These are phyloP conservation scores for Athalia cordata DNA, from an alignment of 2,888 invertebrate species.

Conservation along the genomic window DNA sequence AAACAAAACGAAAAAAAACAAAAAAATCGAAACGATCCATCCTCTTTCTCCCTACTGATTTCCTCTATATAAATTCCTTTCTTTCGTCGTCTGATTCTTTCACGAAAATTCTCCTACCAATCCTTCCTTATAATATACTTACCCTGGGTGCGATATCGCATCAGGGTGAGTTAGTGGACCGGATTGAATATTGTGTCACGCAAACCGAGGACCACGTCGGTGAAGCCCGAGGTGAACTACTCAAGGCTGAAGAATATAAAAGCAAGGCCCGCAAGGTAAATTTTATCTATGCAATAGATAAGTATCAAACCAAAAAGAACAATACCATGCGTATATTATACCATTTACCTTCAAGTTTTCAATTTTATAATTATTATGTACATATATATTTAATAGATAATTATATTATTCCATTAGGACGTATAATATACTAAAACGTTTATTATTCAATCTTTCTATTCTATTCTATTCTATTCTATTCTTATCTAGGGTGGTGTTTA, in stretches of 20 bases:
- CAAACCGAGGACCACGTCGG: conserved; percentile 90
- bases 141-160: conserved; percentile 49
- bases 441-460: conserved; percentile 66
- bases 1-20: conserved; percentile 7
- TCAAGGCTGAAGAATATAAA: conserved; percentile 87
- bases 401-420: not conserved
- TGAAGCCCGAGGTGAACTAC: conserved; percentile 86
- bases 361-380: conserved; percentile 47
- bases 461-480: too few species aligned
- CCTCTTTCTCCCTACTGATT: conserved; percentile 60
- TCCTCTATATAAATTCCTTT: conserved; percentile 71
- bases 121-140: conserved; percentile 47
- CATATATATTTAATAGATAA: not conserved
- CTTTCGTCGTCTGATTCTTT: conserved; percentile 45
- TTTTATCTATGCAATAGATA: conserved; percentile 30
- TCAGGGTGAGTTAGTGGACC: conserved; percentile 95
- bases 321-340: conserved; percentile 18
- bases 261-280: conserved; percentile 93
- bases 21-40: conserved; percentile 52
- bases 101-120: conserved; percentile 40
- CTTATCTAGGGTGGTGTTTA: too few species aligned
- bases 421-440: conserved; percentile 67
- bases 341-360: conserved; percentile 1
- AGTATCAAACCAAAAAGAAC: conserved; percentile 39
- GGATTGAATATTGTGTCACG: conserved; percentile 95